These are phyloP conservation scores for Bos indicus DNA, from an alignment of 2,113 vertebrate genomes.

Conservation along the genomic window DNA sequence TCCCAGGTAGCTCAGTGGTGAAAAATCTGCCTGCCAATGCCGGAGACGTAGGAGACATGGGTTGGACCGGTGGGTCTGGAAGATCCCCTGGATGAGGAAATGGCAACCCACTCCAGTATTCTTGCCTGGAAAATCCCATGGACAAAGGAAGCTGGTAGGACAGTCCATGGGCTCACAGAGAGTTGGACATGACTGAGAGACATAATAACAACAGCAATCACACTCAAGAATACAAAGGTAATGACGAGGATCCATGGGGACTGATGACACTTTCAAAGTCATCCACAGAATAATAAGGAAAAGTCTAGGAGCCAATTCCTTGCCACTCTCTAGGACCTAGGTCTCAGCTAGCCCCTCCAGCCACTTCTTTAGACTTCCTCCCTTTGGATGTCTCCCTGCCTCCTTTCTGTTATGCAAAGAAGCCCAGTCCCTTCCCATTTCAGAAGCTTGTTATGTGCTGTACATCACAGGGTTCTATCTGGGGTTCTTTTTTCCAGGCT, in stretches of 20 bases:
- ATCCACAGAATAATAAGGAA: neutral
- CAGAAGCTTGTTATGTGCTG: neutral
- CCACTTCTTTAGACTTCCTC: neutral
- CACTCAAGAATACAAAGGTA: neutral
- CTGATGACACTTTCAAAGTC: neutral
- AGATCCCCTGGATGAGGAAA: neutral
- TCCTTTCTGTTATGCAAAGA: neutral
- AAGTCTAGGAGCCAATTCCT: neutral
- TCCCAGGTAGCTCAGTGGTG: neutral
- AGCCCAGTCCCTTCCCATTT: neutral
- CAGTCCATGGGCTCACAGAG: neutral
- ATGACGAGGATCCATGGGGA: neutral
- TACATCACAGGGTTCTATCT: neutral
- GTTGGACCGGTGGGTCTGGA: neutral
- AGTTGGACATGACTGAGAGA: neutral
- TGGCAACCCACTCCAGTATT: neutral
- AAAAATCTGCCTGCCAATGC: neutral
- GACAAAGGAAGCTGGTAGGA: neutral
- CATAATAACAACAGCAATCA: neutral
- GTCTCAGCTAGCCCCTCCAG: neutral
- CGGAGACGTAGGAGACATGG: neutral
- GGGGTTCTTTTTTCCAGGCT: neutral
- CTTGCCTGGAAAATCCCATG: neutral
- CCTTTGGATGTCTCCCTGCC: neutral
- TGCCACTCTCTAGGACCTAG: fast-evolving